Evolutionary conservation across 2,797 vertebrate species (phyloP).

Genomic region (Phataginus tricuspis): DNA sequence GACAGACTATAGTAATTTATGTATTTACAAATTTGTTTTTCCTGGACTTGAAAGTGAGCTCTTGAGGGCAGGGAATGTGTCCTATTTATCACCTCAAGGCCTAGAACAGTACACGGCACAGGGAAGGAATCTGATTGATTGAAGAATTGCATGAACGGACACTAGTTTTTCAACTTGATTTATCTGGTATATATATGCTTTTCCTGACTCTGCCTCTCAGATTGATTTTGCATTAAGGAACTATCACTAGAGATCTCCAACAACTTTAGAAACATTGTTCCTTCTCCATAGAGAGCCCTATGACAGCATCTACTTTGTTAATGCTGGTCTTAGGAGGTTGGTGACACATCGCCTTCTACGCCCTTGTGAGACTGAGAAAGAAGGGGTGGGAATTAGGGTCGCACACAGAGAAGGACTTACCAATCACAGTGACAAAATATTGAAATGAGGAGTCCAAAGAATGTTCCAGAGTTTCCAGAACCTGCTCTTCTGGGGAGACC

Average conservation of each 20-base stretch:
- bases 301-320: conserved; percentile 3
- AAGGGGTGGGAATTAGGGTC: neutral
- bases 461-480: neutral
- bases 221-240: conserved; percentile 43
- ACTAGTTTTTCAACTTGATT: conserved; percentile 50
- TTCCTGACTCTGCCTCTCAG: conserved; percentile 19
- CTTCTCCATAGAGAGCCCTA: neutral
- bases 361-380: neutral
- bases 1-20: neutral
- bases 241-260: conserved; percentile 46
- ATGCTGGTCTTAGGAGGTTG: neutral
- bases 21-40: neutral
- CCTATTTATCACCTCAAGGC: conserved; percentile 10
- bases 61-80: neutral
- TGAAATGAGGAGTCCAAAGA: neutral
- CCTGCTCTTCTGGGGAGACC: neutral
- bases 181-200: neutral
- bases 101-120: neutral
- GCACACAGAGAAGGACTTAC: neutral
- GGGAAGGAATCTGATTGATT: conserved; percentile 19
- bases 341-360: neutral
- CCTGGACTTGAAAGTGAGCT: neutral
- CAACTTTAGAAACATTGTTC: neutral
- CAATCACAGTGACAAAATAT: neutral
- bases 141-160: conserved; percentile 15